phyloP scores from a whole-genome alignment of 2,797 vertebrate genomes.

The Acipenser transmontanus region DNA sequence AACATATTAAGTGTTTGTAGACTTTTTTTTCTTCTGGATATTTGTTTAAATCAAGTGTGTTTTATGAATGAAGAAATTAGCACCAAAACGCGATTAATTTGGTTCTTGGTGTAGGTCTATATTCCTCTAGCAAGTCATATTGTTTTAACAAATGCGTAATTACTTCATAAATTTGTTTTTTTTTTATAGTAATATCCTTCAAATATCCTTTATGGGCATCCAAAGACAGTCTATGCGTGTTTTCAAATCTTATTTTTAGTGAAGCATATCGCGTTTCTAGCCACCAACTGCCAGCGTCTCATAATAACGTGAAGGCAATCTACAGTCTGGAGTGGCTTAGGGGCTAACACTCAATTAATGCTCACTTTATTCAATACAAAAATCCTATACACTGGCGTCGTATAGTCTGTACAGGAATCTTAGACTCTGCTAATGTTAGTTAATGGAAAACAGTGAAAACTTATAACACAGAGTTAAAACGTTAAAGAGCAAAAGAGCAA shows the following conservation, averaged over 20 bases:
- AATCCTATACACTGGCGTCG: constrained; percentile 49
- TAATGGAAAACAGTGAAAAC: constrained; percentile 51
- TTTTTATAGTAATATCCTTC: not conserved
- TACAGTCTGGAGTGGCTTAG: constrained; percentile 15
- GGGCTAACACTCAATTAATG: constrained; percentile 56
- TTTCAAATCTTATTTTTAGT: constrained; percentile 13
- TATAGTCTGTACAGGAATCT: constrained; percentile 53
- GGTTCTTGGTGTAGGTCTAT: not conserved
- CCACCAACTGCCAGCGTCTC: constrained; percentile 6
- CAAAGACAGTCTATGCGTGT: not conserved
- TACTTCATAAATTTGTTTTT: not conserved
- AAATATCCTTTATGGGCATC: not conserved
- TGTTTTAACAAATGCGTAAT: constrained; percentile 8
- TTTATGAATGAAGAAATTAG: no score
- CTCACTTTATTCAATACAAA: constrained; percentile 41
- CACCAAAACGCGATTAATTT: no score
- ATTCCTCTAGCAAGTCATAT: not conserved
- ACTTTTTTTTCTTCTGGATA: no score
- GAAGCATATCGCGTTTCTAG: constrained; percentile 12
- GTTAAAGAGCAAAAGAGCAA: constrained; percentile 40
- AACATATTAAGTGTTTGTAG: no score
- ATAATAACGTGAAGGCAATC: constrained; percentile 15
- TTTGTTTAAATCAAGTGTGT: no score
- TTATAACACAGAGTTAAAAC: constrained; percentile 56
- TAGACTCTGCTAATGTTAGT: constrained; percentile 55